A percentile compares a stretch with the other conserved stretches of the same genome.
Evolutionary conservation across 2,797 vertebrate genomes (phyloP).

Genomic region (Synanceia verrucosa): DNA sequence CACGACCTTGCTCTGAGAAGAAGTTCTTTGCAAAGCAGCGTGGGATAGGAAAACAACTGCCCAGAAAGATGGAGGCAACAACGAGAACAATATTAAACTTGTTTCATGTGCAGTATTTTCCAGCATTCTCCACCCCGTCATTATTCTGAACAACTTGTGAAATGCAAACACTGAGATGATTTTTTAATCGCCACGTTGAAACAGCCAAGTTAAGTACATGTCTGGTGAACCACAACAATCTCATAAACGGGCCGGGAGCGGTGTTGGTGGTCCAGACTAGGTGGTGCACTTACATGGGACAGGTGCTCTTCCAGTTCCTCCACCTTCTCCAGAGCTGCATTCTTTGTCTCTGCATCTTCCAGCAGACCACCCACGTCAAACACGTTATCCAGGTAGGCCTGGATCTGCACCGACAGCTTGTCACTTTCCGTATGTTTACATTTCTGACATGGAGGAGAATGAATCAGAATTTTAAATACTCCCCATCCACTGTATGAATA

Average conservation of each 20-base stretch:
- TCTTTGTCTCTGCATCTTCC: slow-evolving; percentile 98
- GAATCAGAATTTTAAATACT: background rate
- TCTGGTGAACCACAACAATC: slow-evolving; percentile 61
- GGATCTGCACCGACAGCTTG: slow-evolving; percentile 98
- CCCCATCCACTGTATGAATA: background rate
- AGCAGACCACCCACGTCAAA: slow-evolving; percentile 96
- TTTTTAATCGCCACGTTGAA: slow-evolving; percentile 62
- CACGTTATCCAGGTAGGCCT: slow-evolving; percentile 97
- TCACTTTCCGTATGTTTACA: slow-evolving; percentile 97
- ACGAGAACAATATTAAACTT: slow-evolving; percentile 73
- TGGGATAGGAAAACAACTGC: slow-evolving; percentile 64
- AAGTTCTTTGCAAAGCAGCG: slow-evolving; percentile 66
- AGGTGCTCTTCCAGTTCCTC: slow-evolving; percentile 97
- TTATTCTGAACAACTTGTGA: slow-evolving; percentile 65
- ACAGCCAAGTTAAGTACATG: slow-evolving; percentile 57
- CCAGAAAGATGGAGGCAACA: slow-evolving; percentile 50
- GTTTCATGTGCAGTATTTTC: slow-evolving; percentile 63
- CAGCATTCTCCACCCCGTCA: slow-evolving; percentile 62
- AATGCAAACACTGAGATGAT: slow-evolving; percentile 65
- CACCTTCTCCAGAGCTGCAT: slow-evolving; percentile 97
- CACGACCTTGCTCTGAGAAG: slow-evolving; percentile 76
- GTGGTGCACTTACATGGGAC: slow-evolving; percentile 89
- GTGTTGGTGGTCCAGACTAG: slow-evolving; percentile 65
- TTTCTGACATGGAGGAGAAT: slow-evolving; percentile 81
- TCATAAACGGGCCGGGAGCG: slow-evolving; percentile 45